Conservation (phyloP, 1,140 invertebrate species). For the Pectinophora gossypiella region DNA sequence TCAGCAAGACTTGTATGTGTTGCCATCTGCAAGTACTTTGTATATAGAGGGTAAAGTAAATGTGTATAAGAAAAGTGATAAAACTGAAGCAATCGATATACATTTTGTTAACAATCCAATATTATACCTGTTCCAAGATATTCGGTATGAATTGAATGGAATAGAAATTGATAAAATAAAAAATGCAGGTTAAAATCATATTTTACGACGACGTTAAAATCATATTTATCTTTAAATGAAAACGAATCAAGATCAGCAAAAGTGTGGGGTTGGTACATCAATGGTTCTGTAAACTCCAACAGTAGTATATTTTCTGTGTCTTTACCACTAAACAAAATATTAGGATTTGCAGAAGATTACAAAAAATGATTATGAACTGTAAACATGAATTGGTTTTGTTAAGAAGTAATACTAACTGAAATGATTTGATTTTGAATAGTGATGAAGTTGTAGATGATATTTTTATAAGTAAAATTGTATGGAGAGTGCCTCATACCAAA, state of each 20-base stretch:
- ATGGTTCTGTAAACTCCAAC: background rate
- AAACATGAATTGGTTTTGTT: no score
- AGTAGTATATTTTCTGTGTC: conserved; percentile 40
- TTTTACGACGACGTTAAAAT: conserved; percentile 56
- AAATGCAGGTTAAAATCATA: conserved; percentile 53
- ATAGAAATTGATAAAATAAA: conserved; percentile 54
- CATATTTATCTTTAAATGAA: conserved; percentile 23
- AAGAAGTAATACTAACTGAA: no score
- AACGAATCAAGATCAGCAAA: conserved; percentile 10
- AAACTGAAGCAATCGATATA: background rate
- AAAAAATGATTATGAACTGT: conserved; percentile 47
- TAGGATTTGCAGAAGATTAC: conserved; percentile 71
- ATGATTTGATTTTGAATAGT: no score
- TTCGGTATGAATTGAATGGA: conserved; percentile 61
- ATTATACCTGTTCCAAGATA: conserved; percentile 61
- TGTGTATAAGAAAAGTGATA: conserved; percentile 5
- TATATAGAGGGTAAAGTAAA: conserved; percentile 26
- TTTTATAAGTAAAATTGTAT: no score
- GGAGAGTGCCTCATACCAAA: no score
- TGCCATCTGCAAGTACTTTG: no score
- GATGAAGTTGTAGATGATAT: no score
- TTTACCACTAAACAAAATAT: conserved; percentile 49
- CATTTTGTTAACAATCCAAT: conserved; percentile 49
- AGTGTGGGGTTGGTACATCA: conserved; percentile 15
- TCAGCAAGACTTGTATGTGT: conserved; percentile 34